phyloP scores from a whole-genome alignment of 1,140 invertebrate genomes.

The Cydia splendana region DNA sequence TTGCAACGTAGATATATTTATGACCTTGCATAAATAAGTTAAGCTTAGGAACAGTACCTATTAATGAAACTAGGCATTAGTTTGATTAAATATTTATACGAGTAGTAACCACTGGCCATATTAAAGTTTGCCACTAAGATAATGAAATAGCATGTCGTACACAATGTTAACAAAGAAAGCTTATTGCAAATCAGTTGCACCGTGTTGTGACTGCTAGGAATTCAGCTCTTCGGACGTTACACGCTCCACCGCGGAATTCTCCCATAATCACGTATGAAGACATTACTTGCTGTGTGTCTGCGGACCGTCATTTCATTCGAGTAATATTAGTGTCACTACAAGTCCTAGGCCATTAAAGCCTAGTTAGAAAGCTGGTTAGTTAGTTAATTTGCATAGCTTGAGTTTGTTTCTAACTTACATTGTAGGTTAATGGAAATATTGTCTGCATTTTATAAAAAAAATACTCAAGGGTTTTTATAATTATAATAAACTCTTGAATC shows the following conservation, averaged over 20 bases:
- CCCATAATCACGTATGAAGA: constrained; percentile 27
- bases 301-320: constrained; percentile 15
- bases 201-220: constrained; percentile 4
- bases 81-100: neutral
- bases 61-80: neutral
- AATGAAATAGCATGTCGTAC: neutral
- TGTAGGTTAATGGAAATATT: constrained; percentile 1
- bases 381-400: neutral
- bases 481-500: too few relatives aligned
- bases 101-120: too few relatives aligned
- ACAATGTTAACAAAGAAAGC: constrained; percentile 14
- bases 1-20: neutral
- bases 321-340: constrained; percentile 24
- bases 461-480: too few relatives aligned
- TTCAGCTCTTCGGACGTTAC: constrained; percentile 16
- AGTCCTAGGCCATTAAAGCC: constrained; percentile 19
- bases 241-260: constrained; percentile 15
- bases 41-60: neutral
- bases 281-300: constrained; percentile 16
- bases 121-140: neutral
- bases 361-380: constrained; percentile 18
- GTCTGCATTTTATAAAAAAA: neutral
- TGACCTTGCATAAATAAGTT: neutral
- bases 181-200: neutral
- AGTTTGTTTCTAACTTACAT: neutral